These are phyloP conservation scores for Limonius californicus DNA, from an alignment of 1,140 invertebrate species.

Conservation along the genomic window DNA sequence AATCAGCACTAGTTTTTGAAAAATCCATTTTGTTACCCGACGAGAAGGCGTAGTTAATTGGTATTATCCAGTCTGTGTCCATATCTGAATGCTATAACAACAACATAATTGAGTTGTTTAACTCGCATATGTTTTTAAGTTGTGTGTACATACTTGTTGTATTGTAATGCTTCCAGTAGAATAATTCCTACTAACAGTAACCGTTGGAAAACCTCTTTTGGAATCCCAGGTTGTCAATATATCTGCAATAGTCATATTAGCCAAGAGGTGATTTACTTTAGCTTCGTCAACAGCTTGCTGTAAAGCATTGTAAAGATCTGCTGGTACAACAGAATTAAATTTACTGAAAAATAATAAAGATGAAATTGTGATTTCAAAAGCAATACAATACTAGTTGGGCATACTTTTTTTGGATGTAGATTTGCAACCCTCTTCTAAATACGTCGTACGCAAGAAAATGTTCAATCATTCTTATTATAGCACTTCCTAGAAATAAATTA, in stretches of 20 bases:
- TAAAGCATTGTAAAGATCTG: conserved; percentile 66
- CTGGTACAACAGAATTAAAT: conserved; percentile 46
- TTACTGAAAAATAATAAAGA: conserved; percentile 46
- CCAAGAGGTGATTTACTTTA: conserved; percentile 38
- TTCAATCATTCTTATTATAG: conserved; percentile 4
- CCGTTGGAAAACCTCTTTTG: conserved; percentile 64
- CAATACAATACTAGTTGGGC: neutral
- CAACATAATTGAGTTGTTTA: neutral
- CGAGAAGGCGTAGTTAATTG: neutral
- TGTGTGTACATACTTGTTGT: neutral
- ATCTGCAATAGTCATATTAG: conserved; percentile 46
- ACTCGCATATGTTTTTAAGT: neutral
- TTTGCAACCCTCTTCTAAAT: neutral
- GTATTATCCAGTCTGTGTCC: neutral
- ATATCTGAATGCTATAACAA: conserved; percentile 52
- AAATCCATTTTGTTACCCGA: neutral
- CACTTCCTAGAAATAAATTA: neutral
- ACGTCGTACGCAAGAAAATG: neutral
- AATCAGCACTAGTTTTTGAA: neutral
- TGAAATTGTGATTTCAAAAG: neutral
- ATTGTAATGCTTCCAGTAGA: conserved; percentile 24
- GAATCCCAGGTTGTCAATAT: conserved; percentile 68
- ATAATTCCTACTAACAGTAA: conserved; percentile 54
- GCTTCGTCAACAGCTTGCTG: conserved; percentile 52
- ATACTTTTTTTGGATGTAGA: neutral